phyloP scores from a whole-genome alignment of 2,888 invertebrate species.

The Rhagonycha lutea region DNA sequence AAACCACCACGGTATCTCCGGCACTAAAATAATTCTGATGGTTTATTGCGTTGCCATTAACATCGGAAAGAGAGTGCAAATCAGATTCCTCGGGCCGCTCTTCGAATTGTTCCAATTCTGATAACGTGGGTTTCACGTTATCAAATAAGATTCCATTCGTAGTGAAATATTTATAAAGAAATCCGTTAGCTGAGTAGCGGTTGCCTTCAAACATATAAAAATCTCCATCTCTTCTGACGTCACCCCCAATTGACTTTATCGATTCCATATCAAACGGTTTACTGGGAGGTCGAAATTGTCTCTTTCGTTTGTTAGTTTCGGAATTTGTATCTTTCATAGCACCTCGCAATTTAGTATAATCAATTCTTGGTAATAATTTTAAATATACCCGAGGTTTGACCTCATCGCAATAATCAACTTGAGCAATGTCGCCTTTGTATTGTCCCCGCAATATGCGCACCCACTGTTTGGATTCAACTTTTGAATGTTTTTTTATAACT shows the following conservation, averaged over 20 bases:
- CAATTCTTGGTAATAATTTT: slow-evolving; percentile 93
- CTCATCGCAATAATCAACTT: slow-evolving; percentile 97
- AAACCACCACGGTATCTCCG: slow-evolving; percentile 97
- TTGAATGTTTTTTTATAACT: slow-evolving; percentile 95
- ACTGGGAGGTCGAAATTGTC: slow-evolving; percentile 85
- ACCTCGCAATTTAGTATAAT: slow-evolving; percentile 91
- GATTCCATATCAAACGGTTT: slow-evolving; percentile 97
- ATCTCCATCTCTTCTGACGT: slow-evolving; percentile 95
- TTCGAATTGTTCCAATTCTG: slow-evolving; percentile 93
- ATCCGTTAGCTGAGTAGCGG: slow-evolving; percentile 91
- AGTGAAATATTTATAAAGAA: slow-evolving; percentile 95
- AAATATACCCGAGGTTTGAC: slow-evolving; percentile 96
- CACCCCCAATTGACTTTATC: slow-evolving; percentile 87
- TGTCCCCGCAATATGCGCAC: slow-evolving; percentile 91
- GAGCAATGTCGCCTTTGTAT: slow-evolving; percentile 92
- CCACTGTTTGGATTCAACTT: slow-evolving; percentile 94
- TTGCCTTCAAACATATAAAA: slow-evolving; percentile 90
- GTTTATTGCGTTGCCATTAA: slow-evolving; percentile 71
- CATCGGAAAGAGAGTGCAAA: slow-evolving; percentile 75
- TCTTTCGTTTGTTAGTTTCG: slow-evolving; percentile 83
- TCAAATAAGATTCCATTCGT: slow-evolving; percentile 93
- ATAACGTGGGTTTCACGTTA: slow-evolving; percentile 92
- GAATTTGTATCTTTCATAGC: slow-evolving; percentile 79
- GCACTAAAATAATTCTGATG: slow-evolving; percentile 84
- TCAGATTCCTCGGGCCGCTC: slow-evolving; percentile 89